Evolutionary conservation across 2,797 vertebrate genomes (phyloP), one percentile per base, ranked within the genome.

Genomic region (Huso huso): DNA sequence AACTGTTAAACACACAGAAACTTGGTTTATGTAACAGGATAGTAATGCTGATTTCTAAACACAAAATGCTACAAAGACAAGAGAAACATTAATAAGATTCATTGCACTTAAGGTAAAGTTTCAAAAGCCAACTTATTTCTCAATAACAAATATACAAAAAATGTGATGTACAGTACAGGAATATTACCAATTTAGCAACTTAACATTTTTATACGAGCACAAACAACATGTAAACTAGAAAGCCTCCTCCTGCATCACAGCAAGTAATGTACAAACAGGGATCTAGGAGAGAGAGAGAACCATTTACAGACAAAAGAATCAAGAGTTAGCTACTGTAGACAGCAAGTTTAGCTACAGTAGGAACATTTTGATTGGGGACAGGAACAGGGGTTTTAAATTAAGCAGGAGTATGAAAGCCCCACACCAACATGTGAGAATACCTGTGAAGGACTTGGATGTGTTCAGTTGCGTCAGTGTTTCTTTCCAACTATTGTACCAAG

Each of bases 401-500:
- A 50, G 59, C 80, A 72, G 78, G 70, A 79, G 79, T 78, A 77
- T 76, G 73, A 72, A 55, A 81, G 76, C 79, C 76, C 11, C 55
- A 84, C 75, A 84, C 83, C 78, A 79, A 74, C 67, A 69, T 81
- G 79, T 75, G 78, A 72, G 82, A 89, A 90, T 93, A 94, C 90
- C 92, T 95, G 90, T 86, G 86, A 88, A 90, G 86, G 87, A 89
- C 73, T 84, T 84, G 84, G 90, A 94, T 85, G 88, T 87, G 90
- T 87, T 91, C 87, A 93, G 86, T 82, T 91, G 89, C 87, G 84
- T 89, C 86, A 93, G 81, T 79, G 91, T 92, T 77, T 93, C 89
- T 94, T 89, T 93, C 91, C 92, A 95, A 90, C 88, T 90, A 91
- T 51, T 89, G 90, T 93, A 95, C 91, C 93, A 95, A 83, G 92